Percentiles rank a stretch among this genome's conserved stretches.
phyloP scores from a whole-genome alignment of 1,140 invertebrate genomes.

The Drosophila lacertosa region DNA sequence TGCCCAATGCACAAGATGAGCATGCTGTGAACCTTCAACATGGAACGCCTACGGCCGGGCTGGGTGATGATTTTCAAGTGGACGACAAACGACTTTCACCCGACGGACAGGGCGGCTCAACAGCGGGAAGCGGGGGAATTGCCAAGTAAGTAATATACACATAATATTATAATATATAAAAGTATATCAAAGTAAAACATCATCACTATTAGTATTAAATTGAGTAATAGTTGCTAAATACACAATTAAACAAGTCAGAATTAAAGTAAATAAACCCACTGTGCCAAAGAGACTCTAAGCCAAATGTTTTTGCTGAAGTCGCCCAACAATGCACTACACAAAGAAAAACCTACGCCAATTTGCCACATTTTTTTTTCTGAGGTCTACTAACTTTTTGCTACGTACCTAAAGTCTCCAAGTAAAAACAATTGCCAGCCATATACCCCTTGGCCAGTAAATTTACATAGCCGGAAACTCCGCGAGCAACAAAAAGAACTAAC shows the following conservation, averaged over 20 bases:
- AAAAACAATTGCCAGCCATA: conserved; percentile 56
- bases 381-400: conserved; percentile 65
- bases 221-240: no score
- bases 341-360: conserved; percentile 1
- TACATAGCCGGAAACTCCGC: conserved; percentile 70
- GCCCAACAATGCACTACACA: background rate
- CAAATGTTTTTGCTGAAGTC: background rate
- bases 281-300: background rate
- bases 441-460: conserved; percentile 64
- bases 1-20: conserved; percentile 56
- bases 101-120: conserved; percentile 75
- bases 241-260: no score
- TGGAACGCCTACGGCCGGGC: conserved; percentile 41
- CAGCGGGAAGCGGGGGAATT: conserved; percentile 64
- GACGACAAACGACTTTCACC: conserved; percentile 74
- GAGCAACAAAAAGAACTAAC: conserved; percentile 39
- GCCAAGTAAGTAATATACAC: conserved; percentile 66
- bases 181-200: no score
- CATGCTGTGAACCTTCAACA: conserved; percentile 27
- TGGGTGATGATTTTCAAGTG: conserved; percentile 64
- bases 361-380: conserved; percentile 7
- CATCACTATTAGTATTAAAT: no score
- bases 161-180: background rate
- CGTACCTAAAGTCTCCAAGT: conserved; percentile 57
- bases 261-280: no score